Evolutionary conservation across 2,797 vertebrate species (phyloP), one percentile per base, ranked within the genome.

Genomic region (Sebastes diaconus): DNA sequence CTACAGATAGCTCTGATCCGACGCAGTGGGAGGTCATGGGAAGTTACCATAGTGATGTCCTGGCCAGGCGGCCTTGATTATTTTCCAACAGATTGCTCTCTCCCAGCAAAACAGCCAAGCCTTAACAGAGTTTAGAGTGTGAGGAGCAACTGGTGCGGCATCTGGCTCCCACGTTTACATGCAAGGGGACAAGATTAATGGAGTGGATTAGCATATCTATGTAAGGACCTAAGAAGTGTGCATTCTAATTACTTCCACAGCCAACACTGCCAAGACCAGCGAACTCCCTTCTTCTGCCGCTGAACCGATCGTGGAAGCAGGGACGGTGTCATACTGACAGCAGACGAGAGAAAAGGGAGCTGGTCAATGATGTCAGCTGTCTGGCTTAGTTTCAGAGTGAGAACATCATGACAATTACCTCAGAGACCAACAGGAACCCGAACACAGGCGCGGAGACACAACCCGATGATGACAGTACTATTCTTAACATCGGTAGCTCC

Each of bases 131-230:
- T 95, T 96, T 95, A 94, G 94, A 95, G 94, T 91, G 94, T 93
- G 92, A 94, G 92, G 90, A 96, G 95, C 95, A 96, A 97, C 94
- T 94, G 94, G 95, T 96, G 93, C 92, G 95, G 96, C 96, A 96
- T 96, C 95, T 97, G 95, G 95, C 87, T 87, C 89, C 63, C 77
- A 74, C 75, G 93, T 96, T 96, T 96, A 92, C 95, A 95, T 95
- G 94, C 89, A 93, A 95, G 94, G 88, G 90, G 93, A 96, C 86
- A 95, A 95, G 94, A 96, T 96, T 96, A 96, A 96, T 96, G 85
- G 90, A 67, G 84, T 90, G 94, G 95, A 96, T 97, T 96, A 97
- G 91, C 94, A 95, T 95, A 95, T 95, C 90, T 90, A 81, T 93
- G 87, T 92, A 94, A 96, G 93, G 79, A 88, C 90, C 89, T 93